Conservation (phyloP, 2,113 vertebrate species). For the Turdus rufiventris region DNA sequence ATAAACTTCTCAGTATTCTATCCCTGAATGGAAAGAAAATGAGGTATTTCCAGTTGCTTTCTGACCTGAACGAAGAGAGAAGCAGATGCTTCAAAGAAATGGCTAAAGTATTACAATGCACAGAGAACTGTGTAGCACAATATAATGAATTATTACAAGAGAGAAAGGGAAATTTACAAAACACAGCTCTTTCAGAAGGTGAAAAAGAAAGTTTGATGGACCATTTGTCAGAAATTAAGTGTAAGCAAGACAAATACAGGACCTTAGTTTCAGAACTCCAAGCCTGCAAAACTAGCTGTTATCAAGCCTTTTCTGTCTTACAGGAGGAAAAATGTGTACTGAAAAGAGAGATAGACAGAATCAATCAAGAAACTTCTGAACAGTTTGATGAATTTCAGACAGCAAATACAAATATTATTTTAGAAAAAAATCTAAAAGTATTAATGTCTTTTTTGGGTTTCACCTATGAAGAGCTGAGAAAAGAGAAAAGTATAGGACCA, state of each 20-base stretch:
- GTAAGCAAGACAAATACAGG: slow-evolving; percentile 12
- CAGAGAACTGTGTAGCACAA: not conserved
- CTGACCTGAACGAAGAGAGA: slow-evolving; percentile 70
- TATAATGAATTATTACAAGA: not conserved
- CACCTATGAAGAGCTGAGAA: not conserved
- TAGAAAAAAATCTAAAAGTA: slow-evolving; percentile 39
- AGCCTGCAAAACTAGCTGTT: slow-evolving; percentile 27
- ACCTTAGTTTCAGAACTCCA: slow-evolving; percentile 58
- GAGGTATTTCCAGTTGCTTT: slow-evolving; percentile 2
- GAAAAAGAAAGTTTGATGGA: not conserved
- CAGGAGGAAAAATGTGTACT: slow-evolving; percentile 40
- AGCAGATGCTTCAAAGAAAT: slow-evolving; percentile 63
- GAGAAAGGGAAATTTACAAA: not conserved
- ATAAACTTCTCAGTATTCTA: not conserved
- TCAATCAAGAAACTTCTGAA: not conserved
- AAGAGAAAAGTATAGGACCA: not conserved
- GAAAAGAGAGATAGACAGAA: not conserved
- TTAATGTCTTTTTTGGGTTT: not conserved
- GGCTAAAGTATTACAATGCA: slow-evolving; percentile 46
- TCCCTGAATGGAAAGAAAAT: not conserved
- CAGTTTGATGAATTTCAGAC: not conserved
- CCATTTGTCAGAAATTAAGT: not conserved
- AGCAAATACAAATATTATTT: not conserved
- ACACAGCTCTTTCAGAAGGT: not conserved
- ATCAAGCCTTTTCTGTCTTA: slow-evolving; percentile 47